phyloP scores from a whole-genome alignment of 1,140 invertebrate genomes.

The Sweltsa coloradensis region DNA sequence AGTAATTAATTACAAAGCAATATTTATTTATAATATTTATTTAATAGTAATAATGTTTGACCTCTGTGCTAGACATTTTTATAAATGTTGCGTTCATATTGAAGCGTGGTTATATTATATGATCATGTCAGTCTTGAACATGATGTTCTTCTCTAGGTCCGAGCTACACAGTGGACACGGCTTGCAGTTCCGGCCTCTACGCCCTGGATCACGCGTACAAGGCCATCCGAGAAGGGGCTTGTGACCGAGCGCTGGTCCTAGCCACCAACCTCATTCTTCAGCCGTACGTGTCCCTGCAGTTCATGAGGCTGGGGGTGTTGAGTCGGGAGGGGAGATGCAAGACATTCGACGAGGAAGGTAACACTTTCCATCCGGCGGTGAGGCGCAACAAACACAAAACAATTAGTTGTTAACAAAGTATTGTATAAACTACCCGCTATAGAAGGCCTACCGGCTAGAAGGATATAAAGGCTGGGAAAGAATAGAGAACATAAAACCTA shows the following conservation, averaged over 20 bases:
- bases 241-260: slow-evolving; percentile 44
- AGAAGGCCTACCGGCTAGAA: too few relatives aligned
- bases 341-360: slow-evolving; percentile 26
- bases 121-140: background rate
- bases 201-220: slow-evolving; percentile 73
- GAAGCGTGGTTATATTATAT: background rate
- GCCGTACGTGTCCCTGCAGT: background rate
- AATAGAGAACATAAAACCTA: too few relatives aligned
- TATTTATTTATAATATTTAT: too few relatives aligned
- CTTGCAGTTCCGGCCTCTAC: slow-evolving; percentile 78
- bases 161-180: slow-evolving; percentile 74
- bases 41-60: too few relatives aligned
- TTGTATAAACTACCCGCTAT: too few relatives aligned
- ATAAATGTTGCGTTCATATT: too few relatives aligned
- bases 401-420: too few relatives aligned
- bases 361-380: too few relatives aligned
- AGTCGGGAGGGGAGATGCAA: slow-evolving; percentile 76
- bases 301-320: slow-evolving; percentile 54
- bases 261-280: slow-evolving; percentile 47
- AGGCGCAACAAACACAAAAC: too few relatives aligned
- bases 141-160: slow-evolving; percentile 38
- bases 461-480: too few relatives aligned
- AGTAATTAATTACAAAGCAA: too few relatives aligned
- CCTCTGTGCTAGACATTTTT: too few relatives aligned
- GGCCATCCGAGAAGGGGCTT: slow-evolving; percentile 38